Base-by-base conservation (phyloP, 2,888 invertebrate genomes). In the Cristatella mucedo region DNA sequence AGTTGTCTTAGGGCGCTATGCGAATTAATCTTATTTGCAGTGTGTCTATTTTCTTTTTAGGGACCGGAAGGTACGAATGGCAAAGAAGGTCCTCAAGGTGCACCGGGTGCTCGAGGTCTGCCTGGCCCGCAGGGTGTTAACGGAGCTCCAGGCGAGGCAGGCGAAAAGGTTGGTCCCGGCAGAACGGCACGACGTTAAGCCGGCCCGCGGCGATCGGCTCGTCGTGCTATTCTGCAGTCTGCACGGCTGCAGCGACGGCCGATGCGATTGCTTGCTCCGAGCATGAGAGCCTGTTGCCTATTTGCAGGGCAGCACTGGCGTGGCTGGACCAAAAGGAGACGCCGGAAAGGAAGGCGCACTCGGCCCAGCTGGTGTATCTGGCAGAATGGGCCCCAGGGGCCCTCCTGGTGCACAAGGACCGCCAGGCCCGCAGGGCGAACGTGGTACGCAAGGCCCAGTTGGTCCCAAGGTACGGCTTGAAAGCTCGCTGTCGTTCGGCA, bases 51-150 rank as follows among this genome's bases (percentile, higher is more conserved):
- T 6, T 30, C 18, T 33, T 33, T 43, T 26, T 26, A 44, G 44
- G 46, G 46, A 29, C 16, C 5, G 41, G 41, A n/a, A 43, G 46
- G 20, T 19, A 41, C 24, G 38, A 38, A n/a, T 44, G 46, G 16
- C 34, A 40, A 20, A 29, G 24, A 38, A 44, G 46, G 21, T 32
- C 42, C 13, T 29, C 38, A 13, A 44, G 44, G 30, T 38, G 46
- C 34, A 13, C 19, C 18, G 20, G 13, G 20, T 41, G 4, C 21
- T 18, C 16, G 22, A 11, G 24, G 18, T 13, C 36, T 38, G 9
- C 32, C 21, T 16, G 16, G 49, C 18, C 38, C 44, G 13, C 38
- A 33, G 24, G 49, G 49, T 39, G 40, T 45, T 44, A 16, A 32
- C 4, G 43, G 43, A 30, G 16, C 26, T 7, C 11, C 20, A 18